These are phyloP conservation scores for Peribatodes rhomboidaria DNA, from an alignment of 2,888 invertebrate species.

Conservation along the genomic window DNA sequence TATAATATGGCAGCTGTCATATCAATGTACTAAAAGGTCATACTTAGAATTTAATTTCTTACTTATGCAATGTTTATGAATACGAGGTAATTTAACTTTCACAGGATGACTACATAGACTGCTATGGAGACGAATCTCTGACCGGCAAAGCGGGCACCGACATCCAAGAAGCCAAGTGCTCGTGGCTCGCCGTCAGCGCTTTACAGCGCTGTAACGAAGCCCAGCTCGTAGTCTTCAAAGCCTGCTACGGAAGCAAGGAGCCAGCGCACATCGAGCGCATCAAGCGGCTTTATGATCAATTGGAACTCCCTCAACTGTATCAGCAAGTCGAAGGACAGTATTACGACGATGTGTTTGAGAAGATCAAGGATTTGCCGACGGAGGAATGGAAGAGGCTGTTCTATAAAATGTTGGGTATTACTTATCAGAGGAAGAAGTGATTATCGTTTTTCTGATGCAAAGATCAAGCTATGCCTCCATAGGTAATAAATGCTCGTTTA, in stretches of 20 bases:
- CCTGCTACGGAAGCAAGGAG: slow-evolving; percentile 91
- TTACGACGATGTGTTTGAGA: slow-evolving; percentile 88
- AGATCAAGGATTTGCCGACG: slow-evolving; percentile 46
- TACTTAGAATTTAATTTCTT: no score
- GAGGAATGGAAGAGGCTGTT: slow-evolving; percentile 88
- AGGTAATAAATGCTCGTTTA: no score
- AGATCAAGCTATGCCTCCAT: no score
- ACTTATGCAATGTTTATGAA: not conserved
- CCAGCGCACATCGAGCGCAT: slow-evolving; percentile 86
- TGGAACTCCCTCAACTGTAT: slow-evolving; percentile 90
- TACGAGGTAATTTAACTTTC: slow-evolving; percentile 4
- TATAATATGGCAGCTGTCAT: no score
- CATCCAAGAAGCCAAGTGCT: slow-evolving; percentile 97
- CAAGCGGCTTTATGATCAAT: slow-evolving; percentile 81
- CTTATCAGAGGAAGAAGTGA: slow-evolving; percentile 83
- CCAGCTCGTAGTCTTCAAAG: slow-evolving; percentile 87
- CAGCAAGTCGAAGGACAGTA: slow-evolving; percentile 90
- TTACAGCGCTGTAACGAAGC: slow-evolving; percentile 89
- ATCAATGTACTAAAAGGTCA: no score
- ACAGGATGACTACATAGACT: slow-evolving; percentile 95
- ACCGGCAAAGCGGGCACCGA: slow-evolving; percentile 96
- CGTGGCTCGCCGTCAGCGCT: slow-evolving; percentile 95
- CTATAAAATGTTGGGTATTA: slow-evolving; percentile 90
- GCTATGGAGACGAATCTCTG: slow-evolving; percentile 92
- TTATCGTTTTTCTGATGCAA: not conserved